Base-by-base conservation (phyloP, 2,888 invertebrate species). In the Agriopis leucophaearia region DNA sequence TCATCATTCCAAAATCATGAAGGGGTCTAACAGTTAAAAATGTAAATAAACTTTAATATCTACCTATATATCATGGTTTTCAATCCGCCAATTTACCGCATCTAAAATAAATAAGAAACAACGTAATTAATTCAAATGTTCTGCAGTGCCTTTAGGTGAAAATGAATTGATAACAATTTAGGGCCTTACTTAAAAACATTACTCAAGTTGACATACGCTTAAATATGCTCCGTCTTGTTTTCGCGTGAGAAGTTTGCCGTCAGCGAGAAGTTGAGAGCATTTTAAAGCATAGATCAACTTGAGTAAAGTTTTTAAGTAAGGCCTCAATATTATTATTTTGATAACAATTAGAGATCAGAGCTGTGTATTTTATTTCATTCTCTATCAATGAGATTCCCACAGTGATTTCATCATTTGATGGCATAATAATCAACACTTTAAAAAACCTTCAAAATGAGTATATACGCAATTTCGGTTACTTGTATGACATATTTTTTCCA, bases 311-410 rank as follows among this genome's bases (percentile, higher is more conserved):
- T n/a, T n/a, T n/a, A n/a, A n/a, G n/a, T n/a, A n/a, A n/a, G n/a
- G n/a, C n/a, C n/a, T n/a, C n/a, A n/a, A n/a, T n/a, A n/a, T n/a
- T n/a, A n/a, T n/a, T n/a, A n/a, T n/a, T n/a, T 35, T 35, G 51
- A 55, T 16, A 13, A 38, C 13, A 12, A 38, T 27, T 27, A 0
- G 15, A 8, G 7, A 74, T 94, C 94, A 94, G 94, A 83, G 72
- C 65, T 88, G 90, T 93, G 91, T 74, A 77, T 85, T 82, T 89
- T 77, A 87, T 94, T 87, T 94, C 92, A 94, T 89, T 87, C 77
- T 91, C 71, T 77, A 81, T 94, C 94, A 93, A 92, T 91, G 94
- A 94, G 94, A 94, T 94, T 94, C 94, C 93, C 93, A 94, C 92
- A 88, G 81, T 82, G 69, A 80, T 91, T 84, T 92, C 92, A 92